Evolutionary conservation across 2,113 vertebrate genomes (phyloP).

Genomic region (Vireo altiloquus): DNA sequence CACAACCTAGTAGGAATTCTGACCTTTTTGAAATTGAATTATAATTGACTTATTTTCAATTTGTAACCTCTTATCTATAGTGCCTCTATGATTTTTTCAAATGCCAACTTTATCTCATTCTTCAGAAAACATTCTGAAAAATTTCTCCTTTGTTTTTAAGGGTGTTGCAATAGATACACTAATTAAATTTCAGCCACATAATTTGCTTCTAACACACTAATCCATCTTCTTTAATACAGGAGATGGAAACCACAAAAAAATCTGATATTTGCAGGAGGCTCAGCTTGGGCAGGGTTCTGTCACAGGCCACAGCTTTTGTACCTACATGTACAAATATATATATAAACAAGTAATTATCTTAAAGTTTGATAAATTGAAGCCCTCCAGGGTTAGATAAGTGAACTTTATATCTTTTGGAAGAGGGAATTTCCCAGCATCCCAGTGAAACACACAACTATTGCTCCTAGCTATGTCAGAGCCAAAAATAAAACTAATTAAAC

Average conservation of each 20-base stretch:
- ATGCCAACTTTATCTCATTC: background rate
- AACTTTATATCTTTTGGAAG: slow-evolving; percentile 39
- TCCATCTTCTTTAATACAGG: background rate
- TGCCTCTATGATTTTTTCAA: background rate
- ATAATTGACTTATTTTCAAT: background rate
- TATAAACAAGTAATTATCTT: slow-evolving; percentile 42
- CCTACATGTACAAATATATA: background rate
- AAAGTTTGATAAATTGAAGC: slow-evolving; percentile 25
- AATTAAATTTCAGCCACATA: background rate
- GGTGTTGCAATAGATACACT: background rate
- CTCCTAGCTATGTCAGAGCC: slow-evolving; percentile 28
- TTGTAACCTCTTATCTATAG: background rate
- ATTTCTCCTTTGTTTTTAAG: background rate
- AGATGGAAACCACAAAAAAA: background rate
- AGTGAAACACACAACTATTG: background rate
- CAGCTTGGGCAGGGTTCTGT: background rate
- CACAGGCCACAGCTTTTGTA: background rate
- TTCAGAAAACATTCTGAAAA: background rate
- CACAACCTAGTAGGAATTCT: background rate
- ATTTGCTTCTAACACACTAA: background rate
- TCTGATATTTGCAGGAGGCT: background rate
- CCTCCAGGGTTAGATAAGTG: slow-evolving; percentile 45
- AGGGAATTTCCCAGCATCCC: slow-evolving; percentile 34
- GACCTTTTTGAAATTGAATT: background rate
- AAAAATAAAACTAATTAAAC: slow-evolving; percentile 36